A percentile compares a stretch with the other conserved stretches of the same genome.
Evolutionary conservation across 2,113 vertebrate species (phyloP).

Genomic region (Osmerus mordax): DNA sequence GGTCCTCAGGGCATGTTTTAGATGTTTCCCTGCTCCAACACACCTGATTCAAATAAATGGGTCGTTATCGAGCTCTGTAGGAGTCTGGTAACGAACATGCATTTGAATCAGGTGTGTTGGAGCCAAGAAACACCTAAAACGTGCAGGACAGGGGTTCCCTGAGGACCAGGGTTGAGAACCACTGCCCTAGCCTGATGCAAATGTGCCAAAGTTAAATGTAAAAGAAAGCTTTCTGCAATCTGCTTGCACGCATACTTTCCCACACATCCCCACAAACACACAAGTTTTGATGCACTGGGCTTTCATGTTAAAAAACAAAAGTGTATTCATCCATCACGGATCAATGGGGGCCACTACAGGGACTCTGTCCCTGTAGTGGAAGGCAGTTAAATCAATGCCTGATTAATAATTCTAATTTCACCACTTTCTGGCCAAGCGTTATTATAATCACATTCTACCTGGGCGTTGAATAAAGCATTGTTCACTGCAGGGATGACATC

Average conservation of each 20-base stretch:
- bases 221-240: background rate
- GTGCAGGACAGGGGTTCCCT: no score
- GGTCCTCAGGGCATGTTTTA: no score
- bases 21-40: no score
- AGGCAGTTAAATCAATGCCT: conserved; percentile 44
- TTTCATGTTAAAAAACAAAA: background rate
- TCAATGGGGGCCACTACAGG: conserved; percentile 9
- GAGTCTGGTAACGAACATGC: no score
- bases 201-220: background rate
- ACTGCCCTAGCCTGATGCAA: background rate
- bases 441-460: conserved; percentile 40
- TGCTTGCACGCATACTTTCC: background rate
- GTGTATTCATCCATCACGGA: conserved; percentile 17
- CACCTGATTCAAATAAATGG: no score
- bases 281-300: conserved; percentile 13
- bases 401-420: conserved; percentile 47
- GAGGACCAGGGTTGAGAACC: no score
- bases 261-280: conserved; percentile 14
- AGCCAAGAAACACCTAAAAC: no score
- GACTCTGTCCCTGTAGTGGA: conserved; percentile 20
- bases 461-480: conserved; percentile 42
- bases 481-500: conserved; percentile 6
- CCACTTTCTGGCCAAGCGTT: conserved; percentile 33
- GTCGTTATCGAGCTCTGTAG: no score
- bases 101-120: no score